phyloP scores from a whole-genome alignment of 2,113 vertebrate species.

The Balaeniceps rex region DNA sequence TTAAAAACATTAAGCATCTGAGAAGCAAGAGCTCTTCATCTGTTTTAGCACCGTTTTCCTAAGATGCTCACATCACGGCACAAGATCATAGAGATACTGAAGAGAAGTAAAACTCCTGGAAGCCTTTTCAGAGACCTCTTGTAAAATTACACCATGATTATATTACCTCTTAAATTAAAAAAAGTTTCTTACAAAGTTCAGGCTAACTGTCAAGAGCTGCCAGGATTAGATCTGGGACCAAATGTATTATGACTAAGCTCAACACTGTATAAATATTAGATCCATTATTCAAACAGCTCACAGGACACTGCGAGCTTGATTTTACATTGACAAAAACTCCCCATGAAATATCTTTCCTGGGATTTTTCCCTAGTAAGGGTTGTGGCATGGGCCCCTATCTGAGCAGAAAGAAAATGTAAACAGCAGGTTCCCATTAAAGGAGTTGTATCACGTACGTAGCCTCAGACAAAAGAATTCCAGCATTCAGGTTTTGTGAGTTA shows the following conservation, averaged over 20 bases:
- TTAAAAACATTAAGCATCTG: background rate
- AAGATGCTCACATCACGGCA: background rate
- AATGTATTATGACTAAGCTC: background rate
- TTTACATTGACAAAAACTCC: background rate
- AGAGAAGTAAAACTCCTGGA: background rate
- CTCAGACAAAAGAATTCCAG: conserved; percentile 23
- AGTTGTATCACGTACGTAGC: background rate
- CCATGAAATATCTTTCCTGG: background rate
- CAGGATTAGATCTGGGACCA: background rate
- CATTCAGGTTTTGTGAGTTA: background rate
- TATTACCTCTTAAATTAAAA: background rate
- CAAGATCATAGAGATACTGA: background rate
- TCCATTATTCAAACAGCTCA: background rate
- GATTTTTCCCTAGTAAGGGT: background rate
- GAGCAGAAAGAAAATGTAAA: background rate
- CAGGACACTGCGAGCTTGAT: background rate
- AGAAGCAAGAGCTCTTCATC: background rate
- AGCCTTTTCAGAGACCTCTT: background rate
- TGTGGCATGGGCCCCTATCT: background rate
- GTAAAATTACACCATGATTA: background rate
- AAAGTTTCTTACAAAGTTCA: background rate
- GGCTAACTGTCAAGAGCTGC: background rate
- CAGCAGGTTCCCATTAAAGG: background rate
- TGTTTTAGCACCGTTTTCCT: background rate
- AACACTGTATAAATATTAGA: background rate